phyloP scores from a whole-genome alignment of 2,797 vertebrate genomes.

The Benthosema pterotum region DNA sequence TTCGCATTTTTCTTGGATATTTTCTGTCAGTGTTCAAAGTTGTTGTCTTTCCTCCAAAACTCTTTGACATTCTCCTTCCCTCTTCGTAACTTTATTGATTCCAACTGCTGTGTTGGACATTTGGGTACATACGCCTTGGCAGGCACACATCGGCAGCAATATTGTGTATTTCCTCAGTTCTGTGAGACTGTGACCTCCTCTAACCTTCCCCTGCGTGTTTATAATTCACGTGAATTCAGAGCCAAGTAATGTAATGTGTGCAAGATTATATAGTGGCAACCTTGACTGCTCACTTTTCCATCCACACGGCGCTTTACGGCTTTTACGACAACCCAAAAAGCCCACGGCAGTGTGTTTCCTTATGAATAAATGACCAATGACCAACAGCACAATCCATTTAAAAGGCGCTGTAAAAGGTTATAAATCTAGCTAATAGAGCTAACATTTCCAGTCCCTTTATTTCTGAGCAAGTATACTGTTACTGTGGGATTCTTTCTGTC shows the following conservation, averaged over 20 bases:
- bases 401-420: too few relatives aligned
- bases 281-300: too few relatives aligned
- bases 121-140: constrained; percentile 39
- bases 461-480: too few relatives aligned
- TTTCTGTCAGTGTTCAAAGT: constrained; percentile 36
- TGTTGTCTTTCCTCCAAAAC: constrained; percentile 44
- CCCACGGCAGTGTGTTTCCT: not conserved
- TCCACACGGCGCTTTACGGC: too few relatives aligned
- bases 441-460: constrained; percentile 1
- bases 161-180: constrained; percentile 60
- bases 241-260: constrained; percentile 58
- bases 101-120: constrained; percentile 38
- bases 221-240: constrained; percentile 52
- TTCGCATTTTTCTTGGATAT: constrained; percentile 34
- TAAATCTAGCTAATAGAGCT: not conserved
- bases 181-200: constrained; percentile 28
- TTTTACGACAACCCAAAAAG: constrained; percentile 18
- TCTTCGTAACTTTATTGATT: constrained; percentile 45
- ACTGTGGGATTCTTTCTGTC: too few relatives aligned
- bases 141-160: constrained; percentile 39
- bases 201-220: constrained; percentile 35
- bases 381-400: not conserved
- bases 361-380: not conserved
- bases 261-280: constrained; percentile 40
- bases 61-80: constrained; percentile 16